Evolutionary conservation across 2,113 vertebrate genomes (phyloP).

Genomic region (Sceloporus tristichus): DNA sequence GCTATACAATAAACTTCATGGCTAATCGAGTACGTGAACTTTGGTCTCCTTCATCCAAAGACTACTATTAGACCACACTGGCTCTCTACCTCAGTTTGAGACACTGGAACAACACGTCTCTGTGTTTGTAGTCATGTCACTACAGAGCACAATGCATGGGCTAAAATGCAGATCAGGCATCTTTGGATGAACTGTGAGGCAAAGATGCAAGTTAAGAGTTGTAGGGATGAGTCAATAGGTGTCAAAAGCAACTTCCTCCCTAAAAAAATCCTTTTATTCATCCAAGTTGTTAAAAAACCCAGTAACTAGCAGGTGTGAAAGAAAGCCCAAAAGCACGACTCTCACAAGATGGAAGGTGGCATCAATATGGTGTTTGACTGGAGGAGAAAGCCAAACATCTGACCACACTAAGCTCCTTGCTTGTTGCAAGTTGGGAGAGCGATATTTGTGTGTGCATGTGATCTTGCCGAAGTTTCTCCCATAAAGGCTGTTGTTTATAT

Average conservation of each 20-base stretch:
- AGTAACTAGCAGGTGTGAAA: neutral
- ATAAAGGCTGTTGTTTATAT: conserved; percentile 32
- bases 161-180: neutral
- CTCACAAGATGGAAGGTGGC: neutral
- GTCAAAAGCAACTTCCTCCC: neutral
- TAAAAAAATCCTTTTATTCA: neutral
- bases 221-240: neutral
- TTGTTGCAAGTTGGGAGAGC: neutral
- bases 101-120: neutral
- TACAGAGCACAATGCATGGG: neutral
- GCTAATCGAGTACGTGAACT: neutral
- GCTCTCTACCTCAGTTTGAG: neutral
- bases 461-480: conserved; percentile 14
- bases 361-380: neutral
- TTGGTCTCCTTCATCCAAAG: neutral
- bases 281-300: neutral
- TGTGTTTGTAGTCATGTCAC: neutral
- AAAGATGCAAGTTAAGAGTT: neutral
- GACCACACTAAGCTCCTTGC: neutral
- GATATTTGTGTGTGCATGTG: neutral
- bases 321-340: neutral
- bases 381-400: neutral
- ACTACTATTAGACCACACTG: neutral
- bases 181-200: neutral
- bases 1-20: neutral